Conservation (phyloP, 2,888 invertebrate species). For the Synanthedon tipuliformis region DNA sequence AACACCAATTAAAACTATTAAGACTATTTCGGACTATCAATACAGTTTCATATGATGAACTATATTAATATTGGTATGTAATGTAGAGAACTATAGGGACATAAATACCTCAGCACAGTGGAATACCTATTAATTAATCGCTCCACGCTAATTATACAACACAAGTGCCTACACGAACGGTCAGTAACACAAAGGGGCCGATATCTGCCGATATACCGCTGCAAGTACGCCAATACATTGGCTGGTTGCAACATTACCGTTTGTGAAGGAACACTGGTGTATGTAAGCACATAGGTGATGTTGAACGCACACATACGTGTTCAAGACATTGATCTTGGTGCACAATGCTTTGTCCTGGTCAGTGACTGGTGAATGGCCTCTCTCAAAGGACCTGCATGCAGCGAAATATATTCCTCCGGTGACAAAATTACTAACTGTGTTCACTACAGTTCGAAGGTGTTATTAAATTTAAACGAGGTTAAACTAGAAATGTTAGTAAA, state of each 20-base stretch:
- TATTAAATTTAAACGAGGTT: not conserved
- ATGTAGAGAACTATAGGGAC: constrained; percentile 4
- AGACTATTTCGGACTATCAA: too few species aligned
- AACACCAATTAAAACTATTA: too few species aligned
- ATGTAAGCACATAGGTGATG: constrained; percentile 29
- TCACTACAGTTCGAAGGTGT: constrained; percentile 10
- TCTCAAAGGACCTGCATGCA: constrained; percentile 39
- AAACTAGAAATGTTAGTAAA: too few species aligned
- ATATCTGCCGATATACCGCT: constrained; percentile 5
- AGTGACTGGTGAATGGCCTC: constrained; percentile 36
- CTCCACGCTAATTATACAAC: constrained; percentile 56
- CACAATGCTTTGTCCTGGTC: constrained; percentile 50
- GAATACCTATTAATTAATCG: constrained; percentile 63
- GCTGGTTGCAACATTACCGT: constrained; percentile 21
- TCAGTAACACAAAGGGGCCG: constrained; percentile 41
- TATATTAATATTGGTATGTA: too few species aligned
- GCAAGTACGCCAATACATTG: constrained; percentile 4
- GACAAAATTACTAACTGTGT: constrained; percentile 29
- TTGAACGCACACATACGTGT: constrained; percentile 33
- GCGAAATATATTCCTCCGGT: constrained; percentile 34
- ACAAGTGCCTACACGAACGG: constrained; percentile 45
- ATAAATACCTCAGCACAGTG: constrained; percentile 2
- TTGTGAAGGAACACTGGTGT: constrained; percentile 23
- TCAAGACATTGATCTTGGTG: constrained; percentile 55
- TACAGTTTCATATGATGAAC: too few species aligned